Base-by-base conservation (phyloP, 2,797 vertebrate species). In the Bovichtus diacanthus region DNA sequence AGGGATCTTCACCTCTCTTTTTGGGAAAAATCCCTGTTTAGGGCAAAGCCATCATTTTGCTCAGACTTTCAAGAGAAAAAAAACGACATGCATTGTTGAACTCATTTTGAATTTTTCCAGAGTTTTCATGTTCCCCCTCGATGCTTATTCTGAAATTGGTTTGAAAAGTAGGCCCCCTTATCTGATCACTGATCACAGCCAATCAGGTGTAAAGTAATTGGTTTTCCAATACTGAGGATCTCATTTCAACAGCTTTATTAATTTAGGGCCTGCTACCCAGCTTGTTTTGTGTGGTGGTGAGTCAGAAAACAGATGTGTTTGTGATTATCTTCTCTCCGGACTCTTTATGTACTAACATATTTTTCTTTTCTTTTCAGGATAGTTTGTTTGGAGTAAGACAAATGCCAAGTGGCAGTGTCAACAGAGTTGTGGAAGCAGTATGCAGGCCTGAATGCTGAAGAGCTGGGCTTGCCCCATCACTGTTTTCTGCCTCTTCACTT, bases 91-190 rank as follows among this genome's bases (percentile, higher is more conserved):
- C 43, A 62, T 47, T 65, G 16, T 51, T 78, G 60, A 76, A 65
- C 51, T 68, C 21, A 63, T 82, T 84, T 70, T 68, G 63, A 77
- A 84, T 76, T 68, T 80, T 70, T 34, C n/a, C 78, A 69, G 71
- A 59, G 70, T 73, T 70, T 83, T 84, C 53, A 69, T 77, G 72
- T 87, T 82, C 67, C 10, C 10, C 51, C 60, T 64, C 36, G 27
- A 80, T 85, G 70, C 50, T 77, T 81, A 70, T 62, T 74, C 61
- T 66, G 70, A 76, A 86, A 84, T 88, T 86, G 77, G 49, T 87
- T 84, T 78, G 41, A 85, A 86, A 89, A 80, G 63, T 69, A 56
- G 69, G 44, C 9, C n/a, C 27, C 43, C 76, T 92, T 91, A 90
- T 92, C 89, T 92, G 74, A 87, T n/a, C 23, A 9, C 13, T 66